Base-by-base conservation (phyloP, 2,888 invertebrate genomes). In the Chymomyza fuscimana region DNA sequence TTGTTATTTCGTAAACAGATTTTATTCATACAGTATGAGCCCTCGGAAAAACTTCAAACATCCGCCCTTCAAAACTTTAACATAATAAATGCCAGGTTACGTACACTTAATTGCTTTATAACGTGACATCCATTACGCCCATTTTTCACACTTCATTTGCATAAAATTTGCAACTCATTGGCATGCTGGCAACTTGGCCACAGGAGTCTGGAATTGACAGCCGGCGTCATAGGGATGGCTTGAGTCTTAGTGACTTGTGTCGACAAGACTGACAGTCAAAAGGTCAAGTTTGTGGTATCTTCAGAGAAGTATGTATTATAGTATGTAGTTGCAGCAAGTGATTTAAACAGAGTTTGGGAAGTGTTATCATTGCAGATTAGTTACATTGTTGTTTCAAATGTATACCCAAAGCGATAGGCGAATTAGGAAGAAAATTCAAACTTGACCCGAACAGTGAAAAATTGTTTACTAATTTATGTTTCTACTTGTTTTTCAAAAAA, bases 141-240 rank as follows among this genome's bases (percentile, higher is more conserved):
- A 63, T 16, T 60, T 65, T 69, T 72, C 72, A 73, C 81, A 73
- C 74, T 69, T 66, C 75, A 79, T 77, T 80, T 85, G 73, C 86
- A 82, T 85, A 82, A 71, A 85, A 74, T 78, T 63, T 72, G 80
- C 82, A 80, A 82, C 71, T 84, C 82, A 82, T 82, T 76, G 69
- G 65, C 52, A 63, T 19, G 62, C 62, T 64, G 65, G 63, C 56
- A 36, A 56, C 19, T 52, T 72, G 59, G 62, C 69, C 56, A 19
- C 65, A 73, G 67, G 70, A 68, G 52, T 68, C 54, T 66, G 63
- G 46, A 61, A 61, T 51, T 50, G 58, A 32, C 56, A 62, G 58
- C 40, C 9, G n/a, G 15, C 32, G 60, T 61, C 50, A 63, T 32
- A 66, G 60, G 25, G 58, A 70, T 65, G 74, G 72, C 76, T 73